A percentile compares a stretch with the other conserved stretches of the same genome.
Evolutionary conservation across 23 tunicate species (phyloP).

Genomic region (Ascidia mentula): DNA sequence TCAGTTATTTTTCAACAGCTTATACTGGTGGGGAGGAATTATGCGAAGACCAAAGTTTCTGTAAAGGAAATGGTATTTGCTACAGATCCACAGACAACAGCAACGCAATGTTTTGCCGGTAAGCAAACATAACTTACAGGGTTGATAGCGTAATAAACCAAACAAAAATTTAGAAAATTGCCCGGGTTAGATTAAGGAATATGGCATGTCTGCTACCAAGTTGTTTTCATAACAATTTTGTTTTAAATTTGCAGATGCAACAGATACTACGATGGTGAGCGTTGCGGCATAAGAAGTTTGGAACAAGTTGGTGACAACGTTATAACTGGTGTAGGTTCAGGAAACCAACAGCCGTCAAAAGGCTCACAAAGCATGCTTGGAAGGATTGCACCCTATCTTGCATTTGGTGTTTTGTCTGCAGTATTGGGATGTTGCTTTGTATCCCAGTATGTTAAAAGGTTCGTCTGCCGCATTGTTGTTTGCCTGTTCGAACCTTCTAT

Average conservation of each 20-base stretch:
- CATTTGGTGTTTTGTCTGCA: constrained; percentile 28
- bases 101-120: not conserved
- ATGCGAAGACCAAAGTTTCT: constrained; percentile 11
- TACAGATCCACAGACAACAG: not conserved
- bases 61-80: constrained; percentile 17
- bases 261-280: not conserved
- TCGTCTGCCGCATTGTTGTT: constrained; percentile 16
- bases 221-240: too few relatives aligned
- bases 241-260: constrained; percentile 6
- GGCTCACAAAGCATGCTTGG: constrained; percentile 1
- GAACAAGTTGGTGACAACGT: not conserved
- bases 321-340: not conserved
- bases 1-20: too few relatives aligned
- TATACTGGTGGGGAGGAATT: not conserved
- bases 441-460: constrained; percentile 13
- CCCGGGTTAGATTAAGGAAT: not conserved
- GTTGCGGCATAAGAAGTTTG: not conserved
- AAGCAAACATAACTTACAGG: not conserved
- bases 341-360: not conserved
- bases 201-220: not conserved
- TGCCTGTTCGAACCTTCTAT: too few relatives aligned
- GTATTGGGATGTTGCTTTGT: constrained; percentile 30
- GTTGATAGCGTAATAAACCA: not conserved
- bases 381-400: constrained; percentile 25
- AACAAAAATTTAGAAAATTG: not conserved